A percentile compares a stretch with the other conserved stretches of the same genome.
phyloP scores from a whole-genome alignment of 2,113 vertebrate species.

The Pundamilia nyererei region DNA sequence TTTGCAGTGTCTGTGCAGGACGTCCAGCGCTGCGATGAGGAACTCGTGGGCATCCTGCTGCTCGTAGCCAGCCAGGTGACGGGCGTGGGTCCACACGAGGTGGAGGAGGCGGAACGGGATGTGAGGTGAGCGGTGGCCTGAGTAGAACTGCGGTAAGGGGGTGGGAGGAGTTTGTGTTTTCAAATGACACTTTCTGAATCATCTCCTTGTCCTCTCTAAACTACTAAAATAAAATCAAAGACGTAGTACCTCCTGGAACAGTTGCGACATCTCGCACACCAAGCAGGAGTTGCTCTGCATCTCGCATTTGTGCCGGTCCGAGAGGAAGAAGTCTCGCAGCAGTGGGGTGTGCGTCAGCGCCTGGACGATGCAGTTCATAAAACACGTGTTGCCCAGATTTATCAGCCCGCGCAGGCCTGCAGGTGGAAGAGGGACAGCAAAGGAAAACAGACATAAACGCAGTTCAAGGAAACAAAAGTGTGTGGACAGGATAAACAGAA shows the following conservation, averaged over 20 bases:
- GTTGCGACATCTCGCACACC: slow-evolving; percentile 96
- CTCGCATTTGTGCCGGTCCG: slow-evolving; percentile 93
- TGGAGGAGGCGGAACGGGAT: slow-evolving; percentile 97
- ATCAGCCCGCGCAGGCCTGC: slow-evolving; percentile 90
- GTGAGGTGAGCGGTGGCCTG: slow-evolving; percentile 96
- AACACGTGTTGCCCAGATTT: slow-evolving; percentile 96
- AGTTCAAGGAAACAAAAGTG: background rate
- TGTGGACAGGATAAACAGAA: background rate
- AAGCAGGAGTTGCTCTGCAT: slow-evolving; percentile 97
- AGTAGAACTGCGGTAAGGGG: slow-evolving; percentile 83
- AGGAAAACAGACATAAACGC: background rate
- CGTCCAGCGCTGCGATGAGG: slow-evolving; percentile 97
- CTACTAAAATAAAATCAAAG: background rate
- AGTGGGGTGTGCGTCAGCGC: slow-evolving; percentile 95
- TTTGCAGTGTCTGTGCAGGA: slow-evolving; percentile 98
- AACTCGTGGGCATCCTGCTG: slow-evolving; percentile 99
- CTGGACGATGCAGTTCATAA: slow-evolving; percentile 99
- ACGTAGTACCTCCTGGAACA: slow-evolving; percentile 87
- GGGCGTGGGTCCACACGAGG: slow-evolving; percentile 97
- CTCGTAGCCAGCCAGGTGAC: slow-evolving; percentile 97
- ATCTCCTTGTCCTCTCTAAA: background rate
- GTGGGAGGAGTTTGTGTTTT: background rate
- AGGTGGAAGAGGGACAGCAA: background rate
- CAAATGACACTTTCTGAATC: background rate
- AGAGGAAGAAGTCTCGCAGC: slow-evolving; percentile 95